phyloP scores from a whole-genome alignment of 2,113 vertebrate species.

The Syngnathus typhle region DNA sequence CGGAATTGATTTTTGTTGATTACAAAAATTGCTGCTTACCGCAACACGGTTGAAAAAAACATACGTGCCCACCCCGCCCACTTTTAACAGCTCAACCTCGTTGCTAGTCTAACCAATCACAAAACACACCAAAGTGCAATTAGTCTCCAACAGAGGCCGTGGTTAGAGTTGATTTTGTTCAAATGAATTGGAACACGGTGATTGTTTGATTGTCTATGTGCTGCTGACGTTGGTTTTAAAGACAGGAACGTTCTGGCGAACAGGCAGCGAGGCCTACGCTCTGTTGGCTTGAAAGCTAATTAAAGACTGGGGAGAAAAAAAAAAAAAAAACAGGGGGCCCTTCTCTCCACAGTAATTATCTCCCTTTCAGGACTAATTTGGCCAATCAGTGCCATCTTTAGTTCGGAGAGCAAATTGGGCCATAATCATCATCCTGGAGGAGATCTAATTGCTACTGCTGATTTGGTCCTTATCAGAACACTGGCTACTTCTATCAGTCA shows the following conservation, averaged over 20 bases:
- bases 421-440: slow-evolving; percentile 57
- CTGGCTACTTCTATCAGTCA: slow-evolving; percentile 57
- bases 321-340: slow-evolving; percentile 9
- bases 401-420: slow-evolving; percentile 60
- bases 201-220: not conserved
- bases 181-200: slow-evolving; percentile 1
- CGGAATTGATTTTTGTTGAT: not conserved
- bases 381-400: slow-evolving; percentile 62
- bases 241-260: slow-evolving; percentile 21
- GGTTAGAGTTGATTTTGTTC: not conserved
- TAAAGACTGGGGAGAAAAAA: slow-evolving; percentile 59
- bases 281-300: slow-evolving; percentile 45
- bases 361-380: slow-evolving; percentile 59
- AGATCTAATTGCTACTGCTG: slow-evolving; percentile 58
- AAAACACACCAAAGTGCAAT: not conserved
- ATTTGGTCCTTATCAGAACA: slow-evolving; percentile 56
- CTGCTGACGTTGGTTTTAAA: not conserved
- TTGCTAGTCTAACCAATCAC: not conserved
- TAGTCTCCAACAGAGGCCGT: not conserved
- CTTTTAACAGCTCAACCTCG: not conserved
- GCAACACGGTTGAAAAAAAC: not conserved
- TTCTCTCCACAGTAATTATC: slow-evolving; percentile 56
- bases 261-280: slow-evolving; percentile 33
- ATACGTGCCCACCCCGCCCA: not conserved
- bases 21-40: not conserved